A percentile compares a stretch with the other conserved stretches of the same genome.
These are phyloP conservation scores for Brachirus orientalis DNA, from an alignment of 2,113 vertebrate genomes.

Conservation along the genomic window DNA sequence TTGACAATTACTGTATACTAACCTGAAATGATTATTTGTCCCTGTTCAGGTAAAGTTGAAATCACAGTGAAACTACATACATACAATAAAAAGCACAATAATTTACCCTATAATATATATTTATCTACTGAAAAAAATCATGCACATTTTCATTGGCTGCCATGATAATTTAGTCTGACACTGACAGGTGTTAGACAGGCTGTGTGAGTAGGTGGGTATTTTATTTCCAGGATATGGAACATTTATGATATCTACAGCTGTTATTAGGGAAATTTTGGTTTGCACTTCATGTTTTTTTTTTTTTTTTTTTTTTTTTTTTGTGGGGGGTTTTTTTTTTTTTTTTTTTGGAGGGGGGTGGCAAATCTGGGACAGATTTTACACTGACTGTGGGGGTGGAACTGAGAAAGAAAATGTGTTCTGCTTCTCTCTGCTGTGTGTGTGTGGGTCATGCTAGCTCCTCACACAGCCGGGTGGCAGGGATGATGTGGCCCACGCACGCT, in stretches of 20 bases:
- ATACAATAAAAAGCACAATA: neutral
- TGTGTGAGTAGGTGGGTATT: conserved; percentile 13
- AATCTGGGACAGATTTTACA: conserved; percentile 66
- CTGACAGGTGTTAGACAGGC: conserved; percentile 42
- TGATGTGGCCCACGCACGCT: conserved; percentile 63
- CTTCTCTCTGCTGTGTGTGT: conserved; percentile 15
- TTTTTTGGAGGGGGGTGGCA: conserved; percentile 26
- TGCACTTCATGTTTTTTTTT: conserved; percentile 29
- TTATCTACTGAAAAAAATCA: conserved; percentile 11
- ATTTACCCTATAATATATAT: neutral
- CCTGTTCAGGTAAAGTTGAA: neutral
- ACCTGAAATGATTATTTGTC: neutral
- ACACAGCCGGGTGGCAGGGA: conserved; percentile 41
- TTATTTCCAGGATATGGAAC: conserved; percentile 30
- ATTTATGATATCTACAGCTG: conserved; percentile 39
- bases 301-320: conserved; percentile 13
- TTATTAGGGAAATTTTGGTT: conserved; percentile 22
- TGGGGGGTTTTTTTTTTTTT: conserved; percentile 22
- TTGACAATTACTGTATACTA: too few species aligned
- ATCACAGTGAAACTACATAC: neutral
- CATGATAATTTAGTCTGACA: conserved; percentile 30
- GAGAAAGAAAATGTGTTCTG: conserved; percentile 52
- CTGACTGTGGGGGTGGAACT: conserved; percentile 61
- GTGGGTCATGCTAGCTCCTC: conserved; percentile 37
- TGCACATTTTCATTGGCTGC: conserved; percentile 16